These are phyloP conservation scores for Arrhamphus sclerolepis DNA, from an alignment of 2,797 vertebrate genomes.

Conservation along the genomic window DNA sequence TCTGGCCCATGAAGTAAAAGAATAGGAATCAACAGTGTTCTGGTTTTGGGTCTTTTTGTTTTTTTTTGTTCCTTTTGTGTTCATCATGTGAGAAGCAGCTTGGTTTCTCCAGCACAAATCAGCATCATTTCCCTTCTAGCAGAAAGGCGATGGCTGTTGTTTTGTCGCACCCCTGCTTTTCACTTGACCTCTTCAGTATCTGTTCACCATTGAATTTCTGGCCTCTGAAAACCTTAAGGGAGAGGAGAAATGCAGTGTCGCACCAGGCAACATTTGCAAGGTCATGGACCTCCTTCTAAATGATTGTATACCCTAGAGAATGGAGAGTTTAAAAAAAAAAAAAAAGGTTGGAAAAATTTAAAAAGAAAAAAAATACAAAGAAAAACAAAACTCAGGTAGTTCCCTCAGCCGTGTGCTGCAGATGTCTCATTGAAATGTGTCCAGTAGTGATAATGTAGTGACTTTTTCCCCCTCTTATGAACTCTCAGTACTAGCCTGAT, in stretches of 20 bases:
- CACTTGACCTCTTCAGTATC: slow-evolving; percentile 29
- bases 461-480: slow-evolving; percentile 74
- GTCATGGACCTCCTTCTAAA: slow-evolving; percentile 89
- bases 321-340: too few species aligned
- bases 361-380: slow-evolving; percentile 46
- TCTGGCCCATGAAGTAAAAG: too few species aligned
- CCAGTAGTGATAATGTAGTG: slow-evolving; percentile 82
- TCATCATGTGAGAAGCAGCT: too few species aligned
- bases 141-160: too few species aligned
- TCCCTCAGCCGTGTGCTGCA: slow-evolving; percentile 80
- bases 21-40: too few species aligned
- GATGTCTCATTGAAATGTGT: slow-evolving; percentile 87
- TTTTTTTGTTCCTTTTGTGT: too few species aligned
- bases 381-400: slow-evolving; percentile 89
- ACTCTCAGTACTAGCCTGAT: slow-evolving; percentile 74
- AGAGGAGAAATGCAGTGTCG: slow-evolving; percentile 73
- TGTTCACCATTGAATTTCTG: slow-evolving; percentile 43
- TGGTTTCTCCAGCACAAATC: too few species aligned
- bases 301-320: slow-evolving; percentile 88
- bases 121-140: too few species aligned
- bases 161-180: slow-evolving; percentile 16
- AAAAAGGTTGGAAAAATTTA: slow-evolving; percentile 52
- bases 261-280: slow-evolving; percentile 78
- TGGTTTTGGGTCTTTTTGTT: too few species aligned
- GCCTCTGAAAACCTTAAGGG: slow-evolving; percentile 48